Base-by-base conservation (phyloP, 1,140 invertebrate species). In the Drosophila lacertosa region DNA sequence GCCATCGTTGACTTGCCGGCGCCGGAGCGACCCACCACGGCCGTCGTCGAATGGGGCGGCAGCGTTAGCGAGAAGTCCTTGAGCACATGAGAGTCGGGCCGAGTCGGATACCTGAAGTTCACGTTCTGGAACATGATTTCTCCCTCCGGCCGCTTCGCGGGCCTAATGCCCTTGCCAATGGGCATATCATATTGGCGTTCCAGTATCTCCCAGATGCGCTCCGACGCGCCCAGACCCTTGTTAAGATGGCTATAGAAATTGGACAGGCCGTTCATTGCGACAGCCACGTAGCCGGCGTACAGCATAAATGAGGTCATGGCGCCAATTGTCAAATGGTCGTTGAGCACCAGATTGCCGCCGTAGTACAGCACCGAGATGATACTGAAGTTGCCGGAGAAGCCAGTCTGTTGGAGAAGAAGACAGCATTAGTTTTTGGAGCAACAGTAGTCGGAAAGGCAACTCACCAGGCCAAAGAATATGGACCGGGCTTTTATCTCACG, bases 181-280 rank as follows among this genome's bases (percentile, higher is more conserved):
- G 95, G 95, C 86, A 99, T 97, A 2, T 76, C 67, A 13, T 97
- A 96, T 71, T 94, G 78, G 37, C 96, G 93, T 91, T 99, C 97
- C 35, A 98, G 95, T 24, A 99, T 93, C 90, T 98, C 94, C 94
- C 97, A 99, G 9, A 99, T 92, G 48, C 98, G 93, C 1, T 94
- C 93, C 18, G 96, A 97, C 0, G 98, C 98, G 0, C 98, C 98
- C 2, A 99, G 91, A 0, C 97, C 98, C 92, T 96, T 96, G 92
- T 98, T 99, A 66, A 99, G 89, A 90, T 99, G 97, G 0, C 97
- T 95, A 89, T 98, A 99, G 91, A 99, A 99, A 71, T 94, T 95
- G 20, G 96, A 96, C 16, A 99, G 86, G 0, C 97, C 97, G 33
- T 95, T 95, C 40, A 99, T 94, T 7, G 97, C 97, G 13, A 99